Conservation (phyloP, 2,888 invertebrate genomes). For the Stratiomys singularior region DNA sequence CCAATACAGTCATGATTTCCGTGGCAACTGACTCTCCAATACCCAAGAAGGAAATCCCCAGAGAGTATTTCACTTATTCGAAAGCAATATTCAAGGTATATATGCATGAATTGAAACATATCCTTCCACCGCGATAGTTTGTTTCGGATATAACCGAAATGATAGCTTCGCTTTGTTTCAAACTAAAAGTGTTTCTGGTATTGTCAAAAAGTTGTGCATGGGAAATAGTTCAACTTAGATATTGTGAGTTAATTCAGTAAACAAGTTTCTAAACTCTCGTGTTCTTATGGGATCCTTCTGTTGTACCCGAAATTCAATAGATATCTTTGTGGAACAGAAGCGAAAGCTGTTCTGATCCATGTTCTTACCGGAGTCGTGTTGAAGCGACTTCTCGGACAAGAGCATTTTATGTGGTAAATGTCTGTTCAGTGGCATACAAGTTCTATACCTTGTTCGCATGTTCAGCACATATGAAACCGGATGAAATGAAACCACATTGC, state of each 20-base stretch:
- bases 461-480: slow-evolving; percentile 16
- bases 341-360: slow-evolving; percentile 26
- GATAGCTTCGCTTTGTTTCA: slow-evolving; percentile 47
- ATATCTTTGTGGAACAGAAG: slow-evolving; percentile 13
- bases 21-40: neutral
- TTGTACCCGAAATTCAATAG: slow-evolving; percentile 28
- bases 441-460: slow-evolving; percentile 6
- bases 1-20: no score
- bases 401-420: neutral
- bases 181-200: slow-evolving; percentile 48
- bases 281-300: slow-evolving; percentile 36
- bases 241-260: slow-evolving; percentile 52
- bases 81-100: slow-evolving; percentile 27
- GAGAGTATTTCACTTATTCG: slow-evolving; percentile 28
- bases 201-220: slow-evolving; percentile 49
- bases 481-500: slow-evolving; percentile 39
- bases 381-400: neutral
- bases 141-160: slow-evolving; percentile 29
- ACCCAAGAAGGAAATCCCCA: neutral
- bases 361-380: slow-evolving; percentile 14
- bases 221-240: slow-evolving; percentile 49
- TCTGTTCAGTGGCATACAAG: neutral
- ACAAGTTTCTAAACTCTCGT: slow-evolving; percentile 46
- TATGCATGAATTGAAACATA: slow-evolving; percentile 31
- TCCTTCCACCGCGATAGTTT: slow-evolving; percentile 30